phyloP scores from a whole-genome alignment of 2,888 invertebrate species.

The Hedychridium roseum region DNA sequence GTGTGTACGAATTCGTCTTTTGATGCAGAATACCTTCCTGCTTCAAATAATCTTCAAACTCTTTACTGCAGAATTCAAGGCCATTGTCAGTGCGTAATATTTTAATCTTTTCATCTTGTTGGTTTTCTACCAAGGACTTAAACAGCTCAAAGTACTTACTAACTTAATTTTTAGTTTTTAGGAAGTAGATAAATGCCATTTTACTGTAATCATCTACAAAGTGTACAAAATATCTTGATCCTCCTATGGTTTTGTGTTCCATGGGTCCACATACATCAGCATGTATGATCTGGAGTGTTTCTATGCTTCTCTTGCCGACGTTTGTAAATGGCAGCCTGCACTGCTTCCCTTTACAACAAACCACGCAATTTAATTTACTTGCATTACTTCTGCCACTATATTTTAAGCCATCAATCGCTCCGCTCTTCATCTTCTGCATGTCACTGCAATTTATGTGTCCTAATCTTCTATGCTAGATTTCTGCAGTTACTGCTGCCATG shows the following conservation, averaged over 20 bases:
- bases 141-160: conserved; percentile 17
- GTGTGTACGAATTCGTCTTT: conserved; percentile 14
- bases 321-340: not conserved
- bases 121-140: conserved; percentile 18
- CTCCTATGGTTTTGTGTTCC: not conserved
- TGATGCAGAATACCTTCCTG: conserved; percentile 16
- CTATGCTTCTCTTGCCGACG: no score
- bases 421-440: not conserved
- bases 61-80: not conserved
- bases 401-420: not conserved
- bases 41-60: conserved; percentile 15
- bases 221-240: not conserved
- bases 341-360: conserved; percentile 1
- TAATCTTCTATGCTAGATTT: conserved; percentile 2
- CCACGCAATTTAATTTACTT: not conserved
- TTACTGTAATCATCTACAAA: not conserved
- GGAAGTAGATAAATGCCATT: not conserved
- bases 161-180: not conserved
- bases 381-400: not conserved
- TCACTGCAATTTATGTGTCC: not conserved
- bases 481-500: no score
- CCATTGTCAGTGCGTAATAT: conserved; percentile 15
- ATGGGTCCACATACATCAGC: conserved; percentile 1
- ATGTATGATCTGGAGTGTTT: not conserved
- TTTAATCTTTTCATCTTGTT: conserved; percentile 21